Evolutionary conservation across 2,797 vertebrate genomes (phyloP).

Genomic region (Macroramphosus scolopax): DNA sequence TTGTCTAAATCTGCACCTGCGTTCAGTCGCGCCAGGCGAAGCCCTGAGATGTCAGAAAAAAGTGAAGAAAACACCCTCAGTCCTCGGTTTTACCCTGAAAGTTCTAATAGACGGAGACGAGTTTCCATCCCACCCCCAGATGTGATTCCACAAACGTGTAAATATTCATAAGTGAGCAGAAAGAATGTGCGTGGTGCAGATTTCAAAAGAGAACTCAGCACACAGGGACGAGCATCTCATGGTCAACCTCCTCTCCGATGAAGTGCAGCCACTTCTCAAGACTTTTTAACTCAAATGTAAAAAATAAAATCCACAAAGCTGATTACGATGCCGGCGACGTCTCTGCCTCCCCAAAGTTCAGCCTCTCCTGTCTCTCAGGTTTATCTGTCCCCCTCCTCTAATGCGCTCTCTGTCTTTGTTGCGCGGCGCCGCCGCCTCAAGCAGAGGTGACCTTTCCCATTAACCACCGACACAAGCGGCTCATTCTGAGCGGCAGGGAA

Average conservation of each 20-base stretch:
- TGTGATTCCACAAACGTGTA: slow-evolving; percentile 30
- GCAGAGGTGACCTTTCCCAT: slow-evolving; percentile 75
- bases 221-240: slow-evolving; percentile 19
- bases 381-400: slow-evolving; percentile 36
- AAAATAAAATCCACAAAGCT: slow-evolving; percentile 9
- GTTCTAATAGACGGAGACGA: slow-evolving; percentile 27
- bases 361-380: slow-evolving; percentile 28
- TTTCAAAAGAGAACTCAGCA: slow-evolving; percentile 26
- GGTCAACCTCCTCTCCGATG: slow-evolving; percentile 17
- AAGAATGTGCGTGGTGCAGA: slow-evolving; percentile 6
- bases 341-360: slow-evolving; percentile 9
- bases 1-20: too few relatives aligned
- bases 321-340: slow-evolving; percentile 30
- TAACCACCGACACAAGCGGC: slow-evolving; percentile 63
- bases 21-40: slow-evolving; percentile 3
- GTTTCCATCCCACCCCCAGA: slow-evolving; percentile 36
- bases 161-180: slow-evolving; percentile 52
- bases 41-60: slow-evolving; percentile 29
- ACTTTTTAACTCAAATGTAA: slow-evolving; percentile 15
- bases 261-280: slow-evolving; percentile 10
- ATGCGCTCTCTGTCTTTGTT: slow-evolving; percentile 44
- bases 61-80: slow-evolving; percentile 1
- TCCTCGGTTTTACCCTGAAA: background rate
- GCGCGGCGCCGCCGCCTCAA: slow-evolving; percentile 29
- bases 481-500: slow-evolving; percentile 64